Conservation (phyloP, 1,140 invertebrate species). For the Leguminivora glycinivorella region DNA sequence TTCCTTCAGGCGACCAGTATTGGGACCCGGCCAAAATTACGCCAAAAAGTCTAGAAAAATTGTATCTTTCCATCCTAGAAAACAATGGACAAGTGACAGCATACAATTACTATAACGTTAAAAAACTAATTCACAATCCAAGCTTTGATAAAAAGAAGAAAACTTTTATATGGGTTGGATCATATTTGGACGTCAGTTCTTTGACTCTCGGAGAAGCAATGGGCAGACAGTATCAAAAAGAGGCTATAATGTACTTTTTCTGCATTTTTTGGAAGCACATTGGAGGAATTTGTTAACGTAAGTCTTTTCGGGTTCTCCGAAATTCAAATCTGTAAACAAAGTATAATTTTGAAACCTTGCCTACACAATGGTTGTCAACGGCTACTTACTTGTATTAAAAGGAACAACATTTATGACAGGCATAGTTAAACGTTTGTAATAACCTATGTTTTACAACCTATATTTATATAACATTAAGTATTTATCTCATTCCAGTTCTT, state of each 20-base stretch:
- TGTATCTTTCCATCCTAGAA: background rate
- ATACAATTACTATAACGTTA: background rate
- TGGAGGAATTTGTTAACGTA: slow-evolving; percentile 3
- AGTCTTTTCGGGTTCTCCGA: background rate
- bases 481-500: slow-evolving; percentile 46
- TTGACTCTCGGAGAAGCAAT: background rate
- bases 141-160: background rate
- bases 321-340: background rate
- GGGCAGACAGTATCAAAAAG: slow-evolving; percentile 1
- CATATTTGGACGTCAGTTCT: background rate
- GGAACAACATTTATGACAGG: background rate
- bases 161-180: slow-evolving; percentile 4
- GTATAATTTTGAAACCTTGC: background rate
- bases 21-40: slow-evolving; percentile 5
- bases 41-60: background rate
- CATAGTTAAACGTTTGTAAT: background rate
- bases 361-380: background rate
- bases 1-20: background rate
- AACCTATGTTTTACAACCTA: slow-evolving; percentile 40
- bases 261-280: slow-evolving; percentile 1
- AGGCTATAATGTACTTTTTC: background rate
- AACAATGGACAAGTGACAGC: background rate
- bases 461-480: background rate
- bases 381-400: background rate
- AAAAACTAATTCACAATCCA: background rate